Evolutionary conservation across 2,113 vertebrate genomes (phyloP).

Genomic region (Columbina picui): DNA sequence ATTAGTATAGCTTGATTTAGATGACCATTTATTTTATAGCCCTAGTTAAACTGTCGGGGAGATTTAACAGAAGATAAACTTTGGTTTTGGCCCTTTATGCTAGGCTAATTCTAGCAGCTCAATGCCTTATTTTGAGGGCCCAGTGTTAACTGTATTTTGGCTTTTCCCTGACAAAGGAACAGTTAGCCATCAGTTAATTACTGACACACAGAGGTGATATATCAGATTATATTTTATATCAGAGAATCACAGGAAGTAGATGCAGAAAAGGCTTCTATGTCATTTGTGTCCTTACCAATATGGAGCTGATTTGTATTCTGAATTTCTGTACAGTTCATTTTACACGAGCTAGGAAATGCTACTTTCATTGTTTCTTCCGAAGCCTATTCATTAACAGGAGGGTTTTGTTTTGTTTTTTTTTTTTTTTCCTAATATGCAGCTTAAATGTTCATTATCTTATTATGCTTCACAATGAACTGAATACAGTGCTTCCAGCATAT

Average conservation of each 20-base stretch:
- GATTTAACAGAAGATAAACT: conserved; percentile 62
- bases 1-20: conserved; percentile 60
- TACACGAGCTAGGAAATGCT: background rate
- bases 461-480: conserved; percentile 37
- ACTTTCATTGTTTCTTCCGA: background rate
- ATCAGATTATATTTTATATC: background rate
- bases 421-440: background rate
- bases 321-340: background rate
- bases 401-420: too few species aligned
- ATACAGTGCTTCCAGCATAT: background rate
- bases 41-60: conserved; percentile 32
- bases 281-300: background rate
- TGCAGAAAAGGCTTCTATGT: background rate
- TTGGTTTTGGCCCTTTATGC: conserved; percentile 10
- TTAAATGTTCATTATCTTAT: conserved; percentile 28
- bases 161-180: background rate
- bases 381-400: conserved; percentile 16
- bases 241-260: background rate
- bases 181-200: background rate
- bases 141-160: background rate
- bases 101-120: background rate
- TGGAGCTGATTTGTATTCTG: background rate
- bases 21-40: conserved; percentile 43
- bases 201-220: background rate
- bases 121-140: background rate